Evolutionary conservation across 2,113 vertebrate species (phyloP).

Genomic region (Parotia lawesii): DNA sequence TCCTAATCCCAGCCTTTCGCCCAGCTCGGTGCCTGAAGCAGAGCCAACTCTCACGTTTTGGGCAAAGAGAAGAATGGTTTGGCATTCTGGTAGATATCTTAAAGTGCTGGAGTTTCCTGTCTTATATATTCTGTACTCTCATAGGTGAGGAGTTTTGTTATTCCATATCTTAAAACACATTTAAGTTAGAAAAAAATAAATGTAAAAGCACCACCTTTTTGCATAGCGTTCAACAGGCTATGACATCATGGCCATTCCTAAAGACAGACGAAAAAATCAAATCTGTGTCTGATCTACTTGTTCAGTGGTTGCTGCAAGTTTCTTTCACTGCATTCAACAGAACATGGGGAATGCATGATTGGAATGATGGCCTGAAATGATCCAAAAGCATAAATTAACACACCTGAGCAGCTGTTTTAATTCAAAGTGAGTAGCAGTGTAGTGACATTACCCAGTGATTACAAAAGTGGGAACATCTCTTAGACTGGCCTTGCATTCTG

Average conservation of each 20-base stretch:
- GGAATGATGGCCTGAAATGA: not conserved
- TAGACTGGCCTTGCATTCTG: not conserved
- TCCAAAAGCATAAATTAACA: constrained; percentile 9
- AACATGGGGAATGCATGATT: not conserved
- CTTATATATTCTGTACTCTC: not conserved
- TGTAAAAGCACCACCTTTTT: not conserved
- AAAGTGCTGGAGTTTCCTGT: not conserved
- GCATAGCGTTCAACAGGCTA: not conserved
- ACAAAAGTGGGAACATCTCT: not conserved
- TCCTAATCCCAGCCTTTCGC: not conserved
- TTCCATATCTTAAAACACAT: not conserved
- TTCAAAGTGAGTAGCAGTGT: not conserved
- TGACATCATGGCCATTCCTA: not conserved
- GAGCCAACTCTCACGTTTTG: not conserved
- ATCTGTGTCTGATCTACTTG: not conserved
- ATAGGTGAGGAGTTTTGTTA: not conserved
- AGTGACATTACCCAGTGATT: not conserved
- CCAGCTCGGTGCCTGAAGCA: no score
- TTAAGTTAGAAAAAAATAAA: not conserved
- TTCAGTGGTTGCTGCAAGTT: not conserved
- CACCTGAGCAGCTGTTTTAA: not conserved
- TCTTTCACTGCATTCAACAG: not conserved
- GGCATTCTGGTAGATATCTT: not conserved
- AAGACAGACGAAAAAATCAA: not conserved
- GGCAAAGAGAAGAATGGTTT: not conserved